These are phyloP conservation scores for Alsophila aescularia DNA, from an alignment of 2,888 invertebrate genomes.

Conservation along the genomic window DNA sequence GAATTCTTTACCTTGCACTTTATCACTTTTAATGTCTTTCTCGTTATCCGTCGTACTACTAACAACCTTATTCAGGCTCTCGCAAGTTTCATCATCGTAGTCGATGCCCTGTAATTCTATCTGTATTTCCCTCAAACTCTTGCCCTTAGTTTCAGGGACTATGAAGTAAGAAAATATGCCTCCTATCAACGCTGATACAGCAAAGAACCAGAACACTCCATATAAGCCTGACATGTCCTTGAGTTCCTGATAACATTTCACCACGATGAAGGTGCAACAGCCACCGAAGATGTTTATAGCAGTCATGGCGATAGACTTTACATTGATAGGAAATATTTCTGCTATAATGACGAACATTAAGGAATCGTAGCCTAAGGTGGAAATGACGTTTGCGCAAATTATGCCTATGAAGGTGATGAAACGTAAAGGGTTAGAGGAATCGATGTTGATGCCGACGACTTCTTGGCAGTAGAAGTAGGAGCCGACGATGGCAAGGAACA, in stretches of 20 bases:
- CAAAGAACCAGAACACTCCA: constrained; percentile 80
- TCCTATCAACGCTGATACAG: constrained; percentile 71
- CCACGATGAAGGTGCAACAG: constrained; percentile 74
- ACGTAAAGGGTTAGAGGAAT: constrained; percentile 53
- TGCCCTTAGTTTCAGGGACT: constrained; percentile 85
- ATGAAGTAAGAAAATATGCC: constrained; percentile 72
- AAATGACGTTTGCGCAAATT: constrained; percentile 56
- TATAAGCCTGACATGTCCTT: constrained; percentile 74
- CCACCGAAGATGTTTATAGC: constrained; percentile 76
- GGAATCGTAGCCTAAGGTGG: constrained; percentile 76
- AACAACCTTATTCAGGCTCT: constrained; percentile 35
- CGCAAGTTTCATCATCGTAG: constrained; percentile 47
- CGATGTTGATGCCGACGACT: constrained; percentile 49
- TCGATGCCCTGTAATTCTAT: constrained; percentile 71
- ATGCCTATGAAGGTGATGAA: constrained; percentile 72
- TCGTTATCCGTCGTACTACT: constrained; percentile 19
- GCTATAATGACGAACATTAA: constrained; percentile 79
- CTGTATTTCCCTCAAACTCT: constrained; percentile 83
- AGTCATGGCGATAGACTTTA: constrained; percentile 82
- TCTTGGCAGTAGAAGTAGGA: constrained; percentile 70
- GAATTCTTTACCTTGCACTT: constrained; percentile 33
- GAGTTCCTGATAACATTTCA: constrained; percentile 79
- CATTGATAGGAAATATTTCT: constrained; percentile 84
- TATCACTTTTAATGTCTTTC: constrained; percentile 11
- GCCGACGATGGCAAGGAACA: constrained; percentile 54